Base-by-base conservation (phyloP, 2,888 invertebrate species). In the Enoplolaimus lenunculus region DNA sequence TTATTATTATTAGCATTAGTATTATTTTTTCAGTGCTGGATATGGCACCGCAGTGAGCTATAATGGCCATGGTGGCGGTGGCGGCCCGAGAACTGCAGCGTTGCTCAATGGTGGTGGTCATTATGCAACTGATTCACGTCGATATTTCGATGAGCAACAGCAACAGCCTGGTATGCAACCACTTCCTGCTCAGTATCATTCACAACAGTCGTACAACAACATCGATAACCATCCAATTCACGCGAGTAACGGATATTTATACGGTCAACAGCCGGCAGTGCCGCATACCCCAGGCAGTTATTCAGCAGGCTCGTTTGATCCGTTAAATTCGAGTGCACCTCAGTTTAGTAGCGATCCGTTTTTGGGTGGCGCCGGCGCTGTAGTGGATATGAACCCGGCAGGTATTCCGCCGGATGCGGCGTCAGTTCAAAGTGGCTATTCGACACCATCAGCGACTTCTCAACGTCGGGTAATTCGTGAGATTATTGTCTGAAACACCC, bases 401-500 rank as follows among this genome's bases (percentile, higher is more conserved):
- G 66, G 66, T 7, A 62, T 31, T 33, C 60, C 13, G 13, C 7
- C 68, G 35, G 69, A 69, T 33, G 33, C 26, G 29, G 31, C 29
- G 21, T 64, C 65, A n/a, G 30, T 70, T 2, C 31, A 70, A 29
- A 65, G 64, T 13, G 62, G 66, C 26, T 70, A 70, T 33, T 69
- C 66, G 21, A 70, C 65, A n/a, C 70, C 70, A 26, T 64, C 35
- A 45, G 45, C 45, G 45, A 45, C 45, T 7, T 45, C 45, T 21
- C 68, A 68, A 59, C 68, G 68, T 26, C 65, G 70, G 26, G 70
- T 70, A 2, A 70, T 70, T 16, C 62, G 66, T 65, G 70, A 70
- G 45, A 70, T 70, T 69, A 70, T 70, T 34, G 70, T 70, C n/a
- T 70, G n/a, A n/a, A n/a, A n/a, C n/a, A n/a, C n/a, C n/a, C n/a